Evolutionary conservation across 37 sponge, comb jelly and placozoan genomes (phyloP).

Genomic region (Chondrosia reniformis): DNA sequence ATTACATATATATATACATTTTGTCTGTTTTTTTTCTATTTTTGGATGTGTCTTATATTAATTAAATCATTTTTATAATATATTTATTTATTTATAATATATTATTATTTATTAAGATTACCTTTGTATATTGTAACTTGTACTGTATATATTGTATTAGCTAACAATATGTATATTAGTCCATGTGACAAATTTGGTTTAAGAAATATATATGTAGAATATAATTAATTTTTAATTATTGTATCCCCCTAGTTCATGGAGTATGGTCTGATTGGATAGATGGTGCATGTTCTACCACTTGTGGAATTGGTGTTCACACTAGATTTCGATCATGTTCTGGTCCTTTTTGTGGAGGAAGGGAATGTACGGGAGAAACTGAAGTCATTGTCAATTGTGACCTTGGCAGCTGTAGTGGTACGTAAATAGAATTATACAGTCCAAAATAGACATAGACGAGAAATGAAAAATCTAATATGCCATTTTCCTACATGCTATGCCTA

Average conservation of each 20-base stretch:
- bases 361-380: not conserved
- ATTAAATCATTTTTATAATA: not conserved
- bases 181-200: not conserved
- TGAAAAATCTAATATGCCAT: no score
- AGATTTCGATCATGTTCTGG: conserved; percentile 14
- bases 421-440: no score
- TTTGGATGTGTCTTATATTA: not conserved
- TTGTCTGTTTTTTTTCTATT: not conserved
- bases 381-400: not conserved
- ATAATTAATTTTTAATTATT: no score
- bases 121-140: no score
- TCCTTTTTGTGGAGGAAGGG: conserved; percentile 7
- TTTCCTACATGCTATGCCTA: no score
- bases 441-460: no score
- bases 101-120: no score
- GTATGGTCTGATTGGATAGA: conserved; percentile 8
- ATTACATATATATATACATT: not conserved
- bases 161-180: not conserved
- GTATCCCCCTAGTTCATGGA: conserved; percentile 10
- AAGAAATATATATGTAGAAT: not conserved
- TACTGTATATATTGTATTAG: no score
- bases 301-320: not conserved
- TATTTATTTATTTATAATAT: not conserved
- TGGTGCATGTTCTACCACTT: not conserved
- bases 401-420: not conserved